These are phyloP conservation scores for Aproaerema taeniolella DNA, from an alignment of 2,888 invertebrate genomes.

Conservation along the genomic window DNA sequence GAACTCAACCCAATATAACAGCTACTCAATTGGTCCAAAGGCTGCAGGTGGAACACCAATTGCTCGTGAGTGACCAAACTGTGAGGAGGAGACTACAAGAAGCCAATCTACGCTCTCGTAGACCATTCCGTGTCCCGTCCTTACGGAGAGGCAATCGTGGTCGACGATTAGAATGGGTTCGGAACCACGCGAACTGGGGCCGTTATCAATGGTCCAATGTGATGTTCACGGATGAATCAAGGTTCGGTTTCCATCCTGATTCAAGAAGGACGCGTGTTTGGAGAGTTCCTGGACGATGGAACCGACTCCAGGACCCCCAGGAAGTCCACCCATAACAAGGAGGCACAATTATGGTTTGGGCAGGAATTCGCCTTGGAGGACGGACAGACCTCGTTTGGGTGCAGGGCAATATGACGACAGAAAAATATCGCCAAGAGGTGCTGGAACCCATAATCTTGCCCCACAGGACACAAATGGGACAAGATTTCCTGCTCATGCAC, in stretches of 20 bases:
- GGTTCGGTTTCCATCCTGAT: constrained; percentile 15
- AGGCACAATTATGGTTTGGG: constrained; percentile 17
- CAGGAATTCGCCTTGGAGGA: constrained; percentile 16
- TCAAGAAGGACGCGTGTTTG: constrained; percentile 12
- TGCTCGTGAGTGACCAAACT: constrained; percentile 10
- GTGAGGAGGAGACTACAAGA: constrained; percentile 2
- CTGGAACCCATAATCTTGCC: constrained; percentile 1
- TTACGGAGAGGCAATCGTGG: constrained; percentile 8
- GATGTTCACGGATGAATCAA: constrained; percentile 14
- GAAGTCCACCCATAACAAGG: constrained; percentile 9
- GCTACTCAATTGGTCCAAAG: neutral
- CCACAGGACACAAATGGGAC: constrained; percentile 2
- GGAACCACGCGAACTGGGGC: neutral
- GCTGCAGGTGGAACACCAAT: neutral
- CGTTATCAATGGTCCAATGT: constrained; percentile 10
- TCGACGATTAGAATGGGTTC: constrained; percentile 4
- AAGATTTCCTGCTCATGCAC: constrained; percentile 8
- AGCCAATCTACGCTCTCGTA: neutral
- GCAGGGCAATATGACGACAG: constrained; percentile 12
- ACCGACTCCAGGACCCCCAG: constrained; percentile 8
- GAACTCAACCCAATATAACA: constrained; percentile 3
- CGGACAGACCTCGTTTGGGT: constrained; percentile 18
- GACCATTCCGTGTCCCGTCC: neutral
- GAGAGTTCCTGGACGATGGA: constrained; percentile 11
- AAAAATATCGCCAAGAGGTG: constrained; percentile 11